These are phyloP conservation scores for Leptestheria dahalacensis DNA, from an alignment of 1,140 invertebrate species.

Conservation along the genomic window DNA sequence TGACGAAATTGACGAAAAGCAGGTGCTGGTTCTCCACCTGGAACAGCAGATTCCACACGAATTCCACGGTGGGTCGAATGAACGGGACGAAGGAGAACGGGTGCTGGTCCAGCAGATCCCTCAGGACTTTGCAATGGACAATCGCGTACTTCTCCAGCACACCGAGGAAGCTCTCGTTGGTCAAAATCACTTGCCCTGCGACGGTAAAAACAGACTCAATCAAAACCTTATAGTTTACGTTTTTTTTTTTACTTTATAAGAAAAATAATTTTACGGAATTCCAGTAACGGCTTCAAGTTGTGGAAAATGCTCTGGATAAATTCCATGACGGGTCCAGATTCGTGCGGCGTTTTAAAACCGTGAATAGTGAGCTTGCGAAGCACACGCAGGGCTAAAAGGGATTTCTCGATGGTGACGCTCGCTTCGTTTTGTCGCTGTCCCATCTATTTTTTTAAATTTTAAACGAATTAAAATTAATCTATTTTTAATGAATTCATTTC, in stretches of 20 bases:
- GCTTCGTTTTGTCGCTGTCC: slow-evolving; percentile 25
- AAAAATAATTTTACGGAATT: slow-evolving; percentile 51
- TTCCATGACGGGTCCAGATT: slow-evolving; percentile 49
- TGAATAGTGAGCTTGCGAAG: slow-evolving; percentile 63
- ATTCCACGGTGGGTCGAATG: slow-evolving; percentile 59
- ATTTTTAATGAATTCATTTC: slow-evolving; percentile 25
- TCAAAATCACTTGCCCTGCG: slow-evolving; percentile 7
- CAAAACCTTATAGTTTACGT: neutral
- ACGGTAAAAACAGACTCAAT: slow-evolving; percentile 15
- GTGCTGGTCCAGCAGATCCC: slow-evolving; percentile 54
- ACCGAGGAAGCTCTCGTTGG: slow-evolving; percentile 30
- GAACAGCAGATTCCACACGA: slow-evolving; percentile 71
- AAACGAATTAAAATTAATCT: slow-evolving; percentile 16
- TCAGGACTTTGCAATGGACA: slow-evolving; percentile 48
- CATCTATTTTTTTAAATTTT: slow-evolving; percentile 24
- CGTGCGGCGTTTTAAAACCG: slow-evolving; percentile 61
- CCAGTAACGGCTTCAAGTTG: slow-evolving; percentile 52
- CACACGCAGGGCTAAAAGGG: slow-evolving; percentile 57
- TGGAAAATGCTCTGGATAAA: slow-evolving; percentile 68
- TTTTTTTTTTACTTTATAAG: no score
- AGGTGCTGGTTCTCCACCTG: slow-evolving; percentile 54
- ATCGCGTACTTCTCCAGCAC: slow-evolving; percentile 64
- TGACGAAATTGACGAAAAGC: slow-evolving; percentile 67
- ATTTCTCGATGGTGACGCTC: slow-evolving; percentile 45
- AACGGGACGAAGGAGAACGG: slow-evolving; percentile 63